Conservation (phyloP, 37 sponge, comb jelly and placozoan genomes). For the Amphimedon queenslandica region DNA sequence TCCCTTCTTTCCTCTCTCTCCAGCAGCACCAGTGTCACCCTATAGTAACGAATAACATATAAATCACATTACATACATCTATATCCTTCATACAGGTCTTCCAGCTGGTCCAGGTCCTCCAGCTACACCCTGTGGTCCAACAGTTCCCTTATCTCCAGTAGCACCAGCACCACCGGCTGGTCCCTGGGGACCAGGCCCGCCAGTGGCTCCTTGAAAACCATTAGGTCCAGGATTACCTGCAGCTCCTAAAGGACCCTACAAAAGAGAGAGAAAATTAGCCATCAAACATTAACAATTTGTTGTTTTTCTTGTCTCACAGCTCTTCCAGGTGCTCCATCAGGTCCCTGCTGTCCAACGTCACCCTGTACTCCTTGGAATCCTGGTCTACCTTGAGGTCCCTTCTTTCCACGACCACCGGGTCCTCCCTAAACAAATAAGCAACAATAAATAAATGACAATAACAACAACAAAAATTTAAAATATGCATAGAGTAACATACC, state of each 20-base stretch:
- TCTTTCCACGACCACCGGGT: not conserved
- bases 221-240: constrained; percentile 28
- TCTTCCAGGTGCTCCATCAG: constrained; percentile 19
- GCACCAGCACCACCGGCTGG: constrained; percentile 25
- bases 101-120: not conserved
- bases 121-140: not conserved
- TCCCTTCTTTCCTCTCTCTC: constrained; percentile 7
- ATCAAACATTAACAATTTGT: too few relatives aligned
- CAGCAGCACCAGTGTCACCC: not conserved
- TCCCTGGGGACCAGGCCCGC: constrained; percentile 55
- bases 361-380: constrained; percentile 57
- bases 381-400: constrained; percentile 66
- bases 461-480: not conserved
- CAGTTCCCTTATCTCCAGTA: constrained; percentile 32
- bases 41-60: not conserved
- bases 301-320: too few relatives aligned
- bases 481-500: not conserved
- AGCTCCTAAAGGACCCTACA: constrained; percentile 9
- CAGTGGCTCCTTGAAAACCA: constrained; percentile 35
- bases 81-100: not conserved
- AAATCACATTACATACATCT: not conserved
- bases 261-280: not conserved
- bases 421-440: not conserved
- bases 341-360: constrained; percentile 47
- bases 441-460: not conserved